Conservation (phyloP, 2,797 vertebrate genomes). For the Antennarius maculatus region DNA sequence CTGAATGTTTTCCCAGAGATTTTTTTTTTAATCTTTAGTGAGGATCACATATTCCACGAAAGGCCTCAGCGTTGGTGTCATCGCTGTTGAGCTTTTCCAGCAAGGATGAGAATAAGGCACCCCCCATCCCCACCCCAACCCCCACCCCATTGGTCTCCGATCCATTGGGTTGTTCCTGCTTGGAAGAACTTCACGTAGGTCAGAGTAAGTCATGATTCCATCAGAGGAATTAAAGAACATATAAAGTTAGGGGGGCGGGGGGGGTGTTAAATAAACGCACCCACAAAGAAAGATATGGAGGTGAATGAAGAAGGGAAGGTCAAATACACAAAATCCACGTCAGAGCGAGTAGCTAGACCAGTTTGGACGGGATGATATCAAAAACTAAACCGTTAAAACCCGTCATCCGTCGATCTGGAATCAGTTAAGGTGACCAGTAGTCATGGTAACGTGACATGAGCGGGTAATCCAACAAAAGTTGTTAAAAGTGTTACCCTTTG, state of each 20-base stretch:
- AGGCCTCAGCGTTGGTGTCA: slow-evolving; percentile 4
- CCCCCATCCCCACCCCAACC: neutral
- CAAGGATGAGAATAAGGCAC: slow-evolving; percentile 26
- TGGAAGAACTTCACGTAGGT: slow-evolving; percentile 36
- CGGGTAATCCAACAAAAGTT: too few relatives aligned
- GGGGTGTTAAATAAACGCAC: slow-evolving; percentile 5
- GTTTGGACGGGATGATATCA: too few relatives aligned
- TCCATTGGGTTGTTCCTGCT: slow-evolving; percentile 46
- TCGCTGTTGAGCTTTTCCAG: slow-evolving; percentile 1
- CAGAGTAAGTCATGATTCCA: slow-evolving; percentile 43
- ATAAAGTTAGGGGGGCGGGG: slow-evolving; percentile 29
- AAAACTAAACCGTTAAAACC: too few relatives aligned
- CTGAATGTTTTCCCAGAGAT: neutral
- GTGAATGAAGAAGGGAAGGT: neutral
- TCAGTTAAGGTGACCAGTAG: too few relatives aligned
- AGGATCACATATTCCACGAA: slow-evolving; percentile 9
- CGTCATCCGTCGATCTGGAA: too few relatives aligned
- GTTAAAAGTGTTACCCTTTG: too few relatives aligned
- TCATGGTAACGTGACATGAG: too few relatives aligned
- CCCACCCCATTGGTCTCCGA: slow-evolving; percentile 15
- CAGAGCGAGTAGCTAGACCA: neutral
- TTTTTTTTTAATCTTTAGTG: slow-evolving; percentile 1
- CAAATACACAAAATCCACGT: slow-evolving; percentile 14
- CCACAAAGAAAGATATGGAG: neutral
- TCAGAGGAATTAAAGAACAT: slow-evolving; percentile 26